phyloP scores from a whole-genome alignment of 2,797 vertebrate species.

The Hyperoplus immaculatus region DNA sequence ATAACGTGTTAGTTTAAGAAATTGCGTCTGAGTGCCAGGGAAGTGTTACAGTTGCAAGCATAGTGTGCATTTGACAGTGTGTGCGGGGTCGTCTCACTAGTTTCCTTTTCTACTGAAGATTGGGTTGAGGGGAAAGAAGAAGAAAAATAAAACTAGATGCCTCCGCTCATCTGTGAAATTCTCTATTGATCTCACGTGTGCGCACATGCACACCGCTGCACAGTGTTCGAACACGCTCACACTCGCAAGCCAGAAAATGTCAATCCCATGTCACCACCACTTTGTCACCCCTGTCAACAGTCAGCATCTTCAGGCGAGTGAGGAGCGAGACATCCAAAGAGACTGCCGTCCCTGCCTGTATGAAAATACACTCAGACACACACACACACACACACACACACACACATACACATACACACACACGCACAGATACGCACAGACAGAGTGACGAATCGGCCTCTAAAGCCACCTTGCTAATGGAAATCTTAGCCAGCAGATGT shows the following conservation, averaged over 20 bases:
- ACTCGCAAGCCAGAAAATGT: slow-evolving; percentile 18
- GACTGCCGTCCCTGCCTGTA: slow-evolving; percentile 39
- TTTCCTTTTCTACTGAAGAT: slow-evolving; percentile 54
- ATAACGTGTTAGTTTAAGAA: slow-evolving; percentile 57
- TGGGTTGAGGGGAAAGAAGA: slow-evolving; percentile 11
- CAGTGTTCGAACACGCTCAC: not conserved
- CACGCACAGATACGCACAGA: slow-evolving; percentile 25
- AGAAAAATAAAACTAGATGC: slow-evolving; percentile 13
- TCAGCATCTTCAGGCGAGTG: slow-evolving; percentile 48
- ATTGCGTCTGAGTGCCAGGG: slow-evolving; percentile 50
- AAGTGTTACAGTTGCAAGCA: slow-evolving; percentile 44
- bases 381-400: slow-evolving; percentile 23
- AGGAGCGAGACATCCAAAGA: slow-evolving; percentile 52
- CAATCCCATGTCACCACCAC: slow-evolving; percentile 21
- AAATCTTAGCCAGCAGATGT: slow-evolving; percentile 73
- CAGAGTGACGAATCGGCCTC: slow-evolving; percentile 56
- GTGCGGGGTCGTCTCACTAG: slow-evolving; percentile 38
- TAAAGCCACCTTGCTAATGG: slow-evolving; percentile 61
- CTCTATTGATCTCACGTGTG: slow-evolving; percentile 46
- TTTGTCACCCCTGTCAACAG: slow-evolving; percentile 47
- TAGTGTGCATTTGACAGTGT: slow-evolving; percentile 23
- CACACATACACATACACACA: slow-evolving; percentile 9
- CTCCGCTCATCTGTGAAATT: slow-evolving; percentile 66
- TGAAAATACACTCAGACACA: slow-evolving; percentile 54
- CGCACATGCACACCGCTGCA: not conserved